A percentile compares a stretch with the other conserved stretches of the same genome.
Evolutionary conservation across 1,140 invertebrate genomes (phyloP).

Genomic region (Drosophila navojoa): DNA sequence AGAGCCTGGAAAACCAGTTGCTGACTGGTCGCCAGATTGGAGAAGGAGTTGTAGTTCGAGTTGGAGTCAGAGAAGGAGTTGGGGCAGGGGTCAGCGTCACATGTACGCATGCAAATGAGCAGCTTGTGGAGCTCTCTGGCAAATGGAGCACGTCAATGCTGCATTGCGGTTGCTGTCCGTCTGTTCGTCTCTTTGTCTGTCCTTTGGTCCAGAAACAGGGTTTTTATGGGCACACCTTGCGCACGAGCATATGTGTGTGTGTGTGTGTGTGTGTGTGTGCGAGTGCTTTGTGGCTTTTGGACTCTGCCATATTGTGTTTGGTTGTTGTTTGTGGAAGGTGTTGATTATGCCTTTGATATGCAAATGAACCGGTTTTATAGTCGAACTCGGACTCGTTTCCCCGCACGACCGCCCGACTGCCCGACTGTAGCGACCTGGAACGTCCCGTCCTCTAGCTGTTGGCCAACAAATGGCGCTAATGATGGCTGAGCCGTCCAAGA

Average conservation of each 20-base stretch:
- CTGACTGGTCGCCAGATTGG: neutral
- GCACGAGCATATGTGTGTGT: neutral
- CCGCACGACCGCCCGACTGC: constrained; percentile 6
- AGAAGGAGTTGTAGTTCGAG: neutral
- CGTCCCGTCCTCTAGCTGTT: neutral
- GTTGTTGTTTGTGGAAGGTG: constrained; percentile 65
- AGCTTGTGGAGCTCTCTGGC: constrained; percentile 34
- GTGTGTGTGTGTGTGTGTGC: constrained; percentile 4
- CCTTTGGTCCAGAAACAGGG: constrained; percentile 9
- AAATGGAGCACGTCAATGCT: constrained; percentile 74
- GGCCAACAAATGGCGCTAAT: constrained; percentile 74
- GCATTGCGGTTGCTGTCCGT: constrained; percentile 46
- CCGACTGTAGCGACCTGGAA: constrained; percentile 3
- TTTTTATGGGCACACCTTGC: constrained; percentile 29
- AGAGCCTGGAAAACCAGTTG: constrained; percentile 41
- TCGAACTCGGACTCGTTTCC: constrained; percentile 7
- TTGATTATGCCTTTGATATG: constrained; percentile 82
- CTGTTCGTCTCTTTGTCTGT: constrained; percentile 7
- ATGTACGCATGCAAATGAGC: constrained; percentile 13
- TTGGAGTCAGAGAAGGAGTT: neutral
- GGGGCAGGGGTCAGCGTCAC: neutral
- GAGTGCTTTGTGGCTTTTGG: constrained; percentile 39
- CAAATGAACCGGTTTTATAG: constrained; percentile 76
- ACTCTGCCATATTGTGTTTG: constrained; percentile 44
- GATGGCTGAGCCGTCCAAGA: constrained; percentile 57